These are phyloP conservation scores for Eurystomus glaucurus DNA, from an alignment of 2,797 vertebrate genomes.

Conservation along the genomic window DNA sequence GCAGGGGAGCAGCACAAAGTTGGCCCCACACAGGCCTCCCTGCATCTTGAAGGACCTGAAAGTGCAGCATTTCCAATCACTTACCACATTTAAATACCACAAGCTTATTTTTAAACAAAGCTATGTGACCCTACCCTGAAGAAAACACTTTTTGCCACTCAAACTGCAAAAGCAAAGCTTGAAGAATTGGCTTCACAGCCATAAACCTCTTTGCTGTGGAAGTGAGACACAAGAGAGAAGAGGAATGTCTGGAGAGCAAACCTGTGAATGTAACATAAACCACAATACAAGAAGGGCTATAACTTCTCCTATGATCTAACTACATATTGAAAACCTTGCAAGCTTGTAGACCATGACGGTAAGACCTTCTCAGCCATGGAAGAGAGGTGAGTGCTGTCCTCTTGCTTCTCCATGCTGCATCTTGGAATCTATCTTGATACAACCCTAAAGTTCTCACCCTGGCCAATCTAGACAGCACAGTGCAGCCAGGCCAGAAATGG, in stretches of 20 bases:
- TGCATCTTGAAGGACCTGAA: neutral
- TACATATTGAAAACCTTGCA: neutral
- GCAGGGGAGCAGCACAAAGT: neutral
- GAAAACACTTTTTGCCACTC: neutral
- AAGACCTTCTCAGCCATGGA: neutral
- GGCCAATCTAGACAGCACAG: neutral
- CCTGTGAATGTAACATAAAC: neutral
- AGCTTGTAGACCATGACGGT: neutral
- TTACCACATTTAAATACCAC: neutral
- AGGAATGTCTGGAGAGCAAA: neutral
- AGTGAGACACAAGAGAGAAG: neutral
- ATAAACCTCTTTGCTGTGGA: neutral
- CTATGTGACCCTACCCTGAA: neutral
- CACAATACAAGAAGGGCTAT: neutral
- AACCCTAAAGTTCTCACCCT: neutral
- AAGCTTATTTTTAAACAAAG: neutral
- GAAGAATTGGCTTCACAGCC: neutral
- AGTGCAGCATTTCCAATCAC: neutral
- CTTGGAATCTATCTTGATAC: neutral
- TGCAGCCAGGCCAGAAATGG: neutral
- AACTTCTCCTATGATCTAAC: neutral
- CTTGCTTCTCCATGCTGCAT: accelerated
- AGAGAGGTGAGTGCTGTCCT: neutral
- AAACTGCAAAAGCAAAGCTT: neutral
- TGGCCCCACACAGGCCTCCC: accelerated